A percentile compares a stretch with the other conserved stretches of the same genome.
Conservation (phyloP, 2,113 vertebrate species). For the Myodes glareolus region DNA sequence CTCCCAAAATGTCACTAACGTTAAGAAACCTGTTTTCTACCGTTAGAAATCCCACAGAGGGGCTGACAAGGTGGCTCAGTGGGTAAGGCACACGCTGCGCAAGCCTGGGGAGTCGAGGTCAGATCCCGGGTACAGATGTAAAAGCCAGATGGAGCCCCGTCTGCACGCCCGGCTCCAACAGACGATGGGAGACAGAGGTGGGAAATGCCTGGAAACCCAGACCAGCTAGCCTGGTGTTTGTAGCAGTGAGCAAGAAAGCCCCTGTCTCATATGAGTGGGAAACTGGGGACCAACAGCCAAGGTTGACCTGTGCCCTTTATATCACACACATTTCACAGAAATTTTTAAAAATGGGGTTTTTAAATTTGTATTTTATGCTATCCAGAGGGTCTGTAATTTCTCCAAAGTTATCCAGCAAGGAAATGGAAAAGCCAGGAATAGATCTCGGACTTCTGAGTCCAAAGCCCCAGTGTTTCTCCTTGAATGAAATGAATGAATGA, state of each 20-base stretch:
- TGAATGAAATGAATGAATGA: background rate
- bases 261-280: background rate
- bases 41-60: background rate
- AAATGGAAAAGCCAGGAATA: background rate
- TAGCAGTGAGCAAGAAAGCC: background rate
- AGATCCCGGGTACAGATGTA: too few species aligned
- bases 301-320: background rate
- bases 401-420: background rate
- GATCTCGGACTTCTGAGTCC: background rate
- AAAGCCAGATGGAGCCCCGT: background rate
- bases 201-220: background rate
- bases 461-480: background rate
- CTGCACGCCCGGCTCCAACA: background rate
- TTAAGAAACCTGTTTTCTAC: background rate
- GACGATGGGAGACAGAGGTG: background rate
- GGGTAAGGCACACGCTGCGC: background rate
- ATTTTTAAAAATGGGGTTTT: slow-evolving; percentile 30
- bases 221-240: too few species aligned
- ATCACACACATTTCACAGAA: background rate
- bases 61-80: background rate
- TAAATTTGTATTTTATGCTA: slow-evolving; percentile 11
- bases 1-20: background rate
- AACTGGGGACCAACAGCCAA: background rate
- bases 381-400: background rate
- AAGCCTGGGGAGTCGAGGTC: background rate